Conservation (phyloP, 37 sponge, comb jelly and placozoan genomes). For the Spongia lamella region DNA sequence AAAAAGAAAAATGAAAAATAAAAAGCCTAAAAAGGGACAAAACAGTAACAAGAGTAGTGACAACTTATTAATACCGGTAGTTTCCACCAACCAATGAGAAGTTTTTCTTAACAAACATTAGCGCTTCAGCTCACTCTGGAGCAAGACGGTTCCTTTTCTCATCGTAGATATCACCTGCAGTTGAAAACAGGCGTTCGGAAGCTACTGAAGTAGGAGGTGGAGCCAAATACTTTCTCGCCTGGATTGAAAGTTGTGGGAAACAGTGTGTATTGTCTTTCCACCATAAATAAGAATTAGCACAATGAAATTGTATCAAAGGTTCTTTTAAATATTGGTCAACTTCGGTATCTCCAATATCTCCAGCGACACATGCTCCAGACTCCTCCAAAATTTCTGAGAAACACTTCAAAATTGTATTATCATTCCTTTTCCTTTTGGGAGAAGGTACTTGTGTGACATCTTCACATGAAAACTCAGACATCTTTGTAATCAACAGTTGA, state of each 20-base stretch:
- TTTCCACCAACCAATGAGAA: no score
- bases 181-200: slow-evolving; percentile 17
- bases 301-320: slow-evolving; percentile 2
- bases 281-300: slow-evolving; percentile 5
- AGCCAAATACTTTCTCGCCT: slow-evolving; percentile 10
- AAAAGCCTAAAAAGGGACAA: no score
- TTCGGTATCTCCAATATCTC: neutral
- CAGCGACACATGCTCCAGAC: neutral
- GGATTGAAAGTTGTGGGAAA: neutral
- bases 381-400: slow-evolving; percentile 15
- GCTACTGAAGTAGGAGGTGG: slow-evolving; percentile 34
- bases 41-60: no score
- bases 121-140: slow-evolving; percentile 14
- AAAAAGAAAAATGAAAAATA: no score
- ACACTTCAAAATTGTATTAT: neutral
- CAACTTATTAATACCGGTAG: no score
- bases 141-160: slow-evolving; percentile 15
- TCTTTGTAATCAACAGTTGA: slow-evolving; percentile 6
- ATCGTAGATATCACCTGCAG: slow-evolving; percentile 23
- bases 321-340: slow-evolving; percentile 8
- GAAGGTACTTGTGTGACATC: no score
- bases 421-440: no score
- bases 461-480: neutral
- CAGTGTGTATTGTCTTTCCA: slow-evolving; percentile 7
- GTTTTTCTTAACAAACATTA: slow-evolving; percentile 28